Evolutionary conservation across 2,797 vertebrate species (phyloP), one percentile per base, ranked within the genome.

Genomic region (Cyprinella venusta): DNA sequence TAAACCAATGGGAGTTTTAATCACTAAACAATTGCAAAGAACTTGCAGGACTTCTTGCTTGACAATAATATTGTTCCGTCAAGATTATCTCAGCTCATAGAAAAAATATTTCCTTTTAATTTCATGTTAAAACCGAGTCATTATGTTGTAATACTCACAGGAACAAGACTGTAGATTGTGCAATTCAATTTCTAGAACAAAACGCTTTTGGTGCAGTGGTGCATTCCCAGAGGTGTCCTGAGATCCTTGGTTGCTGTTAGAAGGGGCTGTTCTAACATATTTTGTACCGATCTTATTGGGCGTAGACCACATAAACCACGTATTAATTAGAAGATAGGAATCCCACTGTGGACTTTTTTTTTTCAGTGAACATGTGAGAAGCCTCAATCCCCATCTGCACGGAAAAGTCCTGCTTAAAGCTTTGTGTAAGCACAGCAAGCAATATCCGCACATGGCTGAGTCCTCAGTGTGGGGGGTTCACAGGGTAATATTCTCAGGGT

Each of bases 141-240:
- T 94, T 93, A 93, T 94, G 92, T 90, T 92, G 90, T 92, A 93
- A 94, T 94, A 88, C 93, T 91, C 93, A 83, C 54, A 93, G 93
- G 94, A 93, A 91, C 91, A 89, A 82, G 90, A 90, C 90, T 92
- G 90, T 92, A 91, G 92, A 93, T 91, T 89, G 89, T 52, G 90
- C 93, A 95, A 95, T 95, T 95, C 94, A 91, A 94, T 94, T 92
- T 94, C 90, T 88, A 81, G 89, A 92, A 92, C 91, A 94, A 92
- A 94, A 93, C 90, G 90, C 89, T 91, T 87, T 91, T 88, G 89
- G 90, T 89, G 88, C 68, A 56, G 88, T 84, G 82, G 88, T 86
- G 81, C 50, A 67, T 61, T 92, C 92, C 93, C 85, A 24, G 52
- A 91, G 91, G 91, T 7, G 71, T 89, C 68, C 75, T 30, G 61